These are phyloP conservation scores for Gastrophysa polygoni DNA, from an alignment of 2,888 invertebrate species.

Conservation along the genomic window DNA sequence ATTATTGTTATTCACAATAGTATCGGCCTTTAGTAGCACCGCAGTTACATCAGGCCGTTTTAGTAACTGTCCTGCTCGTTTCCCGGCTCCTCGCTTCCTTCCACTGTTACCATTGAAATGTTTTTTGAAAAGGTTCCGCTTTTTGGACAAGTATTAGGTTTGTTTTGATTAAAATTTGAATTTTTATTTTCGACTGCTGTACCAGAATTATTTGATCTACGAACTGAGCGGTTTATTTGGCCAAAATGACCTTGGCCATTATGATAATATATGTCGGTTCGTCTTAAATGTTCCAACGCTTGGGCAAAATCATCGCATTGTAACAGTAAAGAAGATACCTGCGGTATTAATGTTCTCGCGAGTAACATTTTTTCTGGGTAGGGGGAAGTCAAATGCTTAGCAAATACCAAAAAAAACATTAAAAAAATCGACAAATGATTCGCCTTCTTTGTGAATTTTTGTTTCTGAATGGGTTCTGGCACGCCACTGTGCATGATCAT, in stretches of 20 bases:
- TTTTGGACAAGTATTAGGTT: not conserved
- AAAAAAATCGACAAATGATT: not conserved
- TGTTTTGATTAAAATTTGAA: not conserved
- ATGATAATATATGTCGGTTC: not conserved
- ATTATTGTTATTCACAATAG: not conserved
- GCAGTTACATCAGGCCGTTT: not conserved
- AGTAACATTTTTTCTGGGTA: slow-evolving; percentile 1
- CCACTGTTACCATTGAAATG: not conserved
- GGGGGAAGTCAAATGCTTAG: not conserved
- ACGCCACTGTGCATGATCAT: not conserved
- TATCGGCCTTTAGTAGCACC: not conserved
- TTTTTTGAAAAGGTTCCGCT: not conserved
- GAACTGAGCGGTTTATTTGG: not conserved
- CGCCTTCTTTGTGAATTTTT: not conserved
- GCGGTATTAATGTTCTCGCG: not conserved
- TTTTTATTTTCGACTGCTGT: not conserved
- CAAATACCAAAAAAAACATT: not conserved
- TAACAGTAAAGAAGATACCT: not conserved
- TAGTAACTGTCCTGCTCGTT: not conserved
- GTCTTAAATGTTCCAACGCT: not conserved
- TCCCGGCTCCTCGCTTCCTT: not conserved
- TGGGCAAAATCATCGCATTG: not conserved
- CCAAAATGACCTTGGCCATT: not conserved
- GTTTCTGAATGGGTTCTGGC: not conserved
- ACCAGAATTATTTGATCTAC: not conserved